These are phyloP conservation scores for Lophius piscatorius DNA, from an alignment of 2,113 vertebrate species.

Conservation along the genomic window DNA sequence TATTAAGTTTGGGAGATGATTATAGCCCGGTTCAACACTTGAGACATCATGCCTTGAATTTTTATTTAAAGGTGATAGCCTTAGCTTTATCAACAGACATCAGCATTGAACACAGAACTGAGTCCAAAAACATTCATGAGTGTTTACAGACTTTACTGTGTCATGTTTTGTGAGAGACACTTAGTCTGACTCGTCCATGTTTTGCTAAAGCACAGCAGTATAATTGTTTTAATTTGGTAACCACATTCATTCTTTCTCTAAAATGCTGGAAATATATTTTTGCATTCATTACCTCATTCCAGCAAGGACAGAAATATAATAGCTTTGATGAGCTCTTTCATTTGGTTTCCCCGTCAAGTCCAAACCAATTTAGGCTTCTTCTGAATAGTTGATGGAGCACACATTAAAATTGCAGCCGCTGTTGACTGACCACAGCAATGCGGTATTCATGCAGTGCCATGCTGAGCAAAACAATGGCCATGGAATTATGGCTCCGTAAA, in stretches of 20 bases:
- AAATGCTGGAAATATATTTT: slow-evolving; percentile 22
- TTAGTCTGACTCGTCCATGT: slow-evolving; percentile 11
- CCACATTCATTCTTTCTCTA: not conserved
- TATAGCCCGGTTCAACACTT: not conserved
- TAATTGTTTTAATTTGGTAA: slow-evolving; percentile 27
- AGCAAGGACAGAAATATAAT: slow-evolving; percentile 45
- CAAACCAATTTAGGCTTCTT: slow-evolving; percentile 55
- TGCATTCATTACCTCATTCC: slow-evolving; percentile 43
- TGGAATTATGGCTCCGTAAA: slow-evolving; percentile 41
- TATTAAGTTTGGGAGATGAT: slow-evolving; percentile 13
- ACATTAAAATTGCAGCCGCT: slow-evolving; percentile 64
- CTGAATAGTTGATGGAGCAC: slow-evolving; percentile 48
- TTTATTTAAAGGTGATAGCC: slow-evolving; percentile 21
- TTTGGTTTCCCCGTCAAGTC: slow-evolving; percentile 49
- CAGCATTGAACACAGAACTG: slow-evolving; percentile 6
- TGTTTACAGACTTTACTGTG: slow-evolving; percentile 25
- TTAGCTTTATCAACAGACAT: slow-evolving; percentile 19
- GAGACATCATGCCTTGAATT: slow-evolving; percentile 11
- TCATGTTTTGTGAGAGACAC: not conserved
- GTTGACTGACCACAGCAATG: slow-evolving; percentile 50
- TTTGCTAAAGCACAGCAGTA: not conserved
- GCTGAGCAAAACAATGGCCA: slow-evolving; percentile 46
- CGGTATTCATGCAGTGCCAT: slow-evolving; percentile 53
- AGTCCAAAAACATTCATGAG: slow-evolving; percentile 15
- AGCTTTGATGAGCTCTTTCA: slow-evolving; percentile 29